A percentile compares a stretch with the other conserved stretches of the same genome.
phyloP scores from a whole-genome alignment of 1,140 invertebrate genomes.

The Sarcophaga peregrina region DNA sequence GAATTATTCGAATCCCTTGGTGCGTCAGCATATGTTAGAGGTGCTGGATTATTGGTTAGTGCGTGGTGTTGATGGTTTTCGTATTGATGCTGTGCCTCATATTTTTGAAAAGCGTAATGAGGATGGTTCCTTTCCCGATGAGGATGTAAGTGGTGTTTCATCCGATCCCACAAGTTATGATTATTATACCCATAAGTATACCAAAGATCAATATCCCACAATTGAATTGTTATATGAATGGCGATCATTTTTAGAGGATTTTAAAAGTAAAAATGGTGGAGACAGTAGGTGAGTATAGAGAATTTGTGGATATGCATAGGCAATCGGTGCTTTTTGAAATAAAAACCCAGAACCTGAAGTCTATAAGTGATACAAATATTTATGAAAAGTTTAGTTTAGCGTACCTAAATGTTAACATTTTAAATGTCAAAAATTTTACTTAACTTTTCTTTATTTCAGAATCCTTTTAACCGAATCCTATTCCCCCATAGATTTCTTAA shows the following conservation, averaged over 20 bases:
- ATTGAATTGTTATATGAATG: slow-evolving; percentile 73
- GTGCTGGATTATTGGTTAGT: slow-evolving; percentile 78
- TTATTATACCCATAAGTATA: slow-evolving; percentile 73
- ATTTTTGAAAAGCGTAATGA: slow-evolving; percentile 70
- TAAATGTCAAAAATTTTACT: neutral
- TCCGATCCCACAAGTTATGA: slow-evolving; percentile 68
- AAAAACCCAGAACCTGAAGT: too few species aligned
- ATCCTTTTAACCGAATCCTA: slow-evolving; percentile 75
- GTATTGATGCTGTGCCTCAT: slow-evolving; percentile 73
- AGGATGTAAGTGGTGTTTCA: slow-evolving; percentile 66
- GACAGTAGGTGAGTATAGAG: slow-evolving; percentile 54
- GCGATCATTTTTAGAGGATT: slow-evolving; percentile 71
- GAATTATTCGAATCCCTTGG: slow-evolving; percentile 72
- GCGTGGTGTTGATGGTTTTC: slow-evolving; percentile 78
- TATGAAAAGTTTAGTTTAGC: too few species aligned
- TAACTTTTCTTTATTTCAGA: slow-evolving; percentile 47
- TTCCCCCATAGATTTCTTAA: slow-evolving; percentile 65
- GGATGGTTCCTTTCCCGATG: slow-evolving; percentile 70
- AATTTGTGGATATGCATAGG: neutral
- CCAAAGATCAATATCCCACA: slow-evolving; percentile 72
- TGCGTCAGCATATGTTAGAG: slow-evolving; percentile 72
- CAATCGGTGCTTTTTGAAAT: too few species aligned
- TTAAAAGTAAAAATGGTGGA: slow-evolving; percentile 67
- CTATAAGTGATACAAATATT: too few species aligned
- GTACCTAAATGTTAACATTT: neutral